Evolutionary conservation across 2,888 invertebrate genomes (phyloP), one percentile per base, ranked within the genome.

Genomic region (Notocelia uddmanniana): DNA sequence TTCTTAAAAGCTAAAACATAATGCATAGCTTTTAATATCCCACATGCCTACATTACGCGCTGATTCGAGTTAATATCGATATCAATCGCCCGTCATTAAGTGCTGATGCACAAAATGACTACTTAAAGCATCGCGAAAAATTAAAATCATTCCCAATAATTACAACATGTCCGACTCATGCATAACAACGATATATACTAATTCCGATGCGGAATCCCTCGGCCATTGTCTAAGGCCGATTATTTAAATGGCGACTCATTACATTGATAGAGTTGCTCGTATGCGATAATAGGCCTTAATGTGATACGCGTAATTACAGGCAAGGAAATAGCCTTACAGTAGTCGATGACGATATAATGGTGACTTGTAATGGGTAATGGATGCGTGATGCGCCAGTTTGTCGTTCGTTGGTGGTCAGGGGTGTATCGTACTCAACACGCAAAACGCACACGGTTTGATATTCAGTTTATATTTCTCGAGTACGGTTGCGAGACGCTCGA

Each of bases 281-380:
- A 85, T 79, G 81, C 82, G 82, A 85, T 91, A 91, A 91, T 91
- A 86, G 85, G 81, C 78, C 80, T 78, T 90, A 91, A 91, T 91
- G 86, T 80, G 79, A 80, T 79, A 83, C 62, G 60, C 68, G 67
- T 92, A 92, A 92, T 92, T 90, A 89, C 82, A 89, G 84, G 79
- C 85, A 81, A 82, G 81, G 82, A 82, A 84, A 85, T 81, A 78
- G 77, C 79, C 79, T 78, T 76, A 79, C 85, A 81, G 88, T 86
- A 88, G 87, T 83, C 85, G 83, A 91, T 90, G 84, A 87, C 89
- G 88, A 85, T 86, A 87, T 90, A 89, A 90, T 89, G 88, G 60
- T 62, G 68, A 85, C 82, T 84, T 83, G 81, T 60, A 45, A 60
- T 45, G 87, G 87, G 87, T 88, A 89, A 90, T 89, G 85, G 78